A percentile compares a stretch with the other conserved stretches of the same genome.
Conservation (phyloP, 2,113 vertebrate genomes). For the Dascyllus trimaculatus region DNA sequence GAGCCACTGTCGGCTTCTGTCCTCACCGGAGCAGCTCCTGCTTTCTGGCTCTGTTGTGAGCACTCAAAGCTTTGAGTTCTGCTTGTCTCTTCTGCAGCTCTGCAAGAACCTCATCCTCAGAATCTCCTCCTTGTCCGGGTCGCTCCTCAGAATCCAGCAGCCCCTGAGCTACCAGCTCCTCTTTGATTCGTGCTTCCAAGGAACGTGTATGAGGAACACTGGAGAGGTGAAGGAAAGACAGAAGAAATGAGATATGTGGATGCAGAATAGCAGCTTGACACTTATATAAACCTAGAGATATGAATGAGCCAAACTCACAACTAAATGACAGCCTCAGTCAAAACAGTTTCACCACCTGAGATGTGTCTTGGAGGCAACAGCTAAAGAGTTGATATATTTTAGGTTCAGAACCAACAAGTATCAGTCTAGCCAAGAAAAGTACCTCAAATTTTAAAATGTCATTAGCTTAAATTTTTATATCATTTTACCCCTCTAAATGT, state of each 20-base stretch:
- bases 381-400: too few relatives aligned
- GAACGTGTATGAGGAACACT: slow-evolving; percentile 98
- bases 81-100: slow-evolving; percentile 97
- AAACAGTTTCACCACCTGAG: too few relatives aligned
- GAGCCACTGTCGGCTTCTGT: too few relatives aligned
- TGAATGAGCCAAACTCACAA: background rate
- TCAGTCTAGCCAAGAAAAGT: too few relatives aligned
- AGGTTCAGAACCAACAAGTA: too few relatives aligned
- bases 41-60: slow-evolving; percentile 94
- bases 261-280: background rate
- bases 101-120: slow-evolving; percentile 94
- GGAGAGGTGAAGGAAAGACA: background rate
- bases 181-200: slow-evolving; percentile 95
- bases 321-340: too few relatives aligned
- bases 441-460: too few relatives aligned
- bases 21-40: slow-evolving; percentile 94
- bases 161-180: slow-evolving; percentile 97
- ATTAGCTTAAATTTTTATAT: background rate
- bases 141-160: slow-evolving; percentile 95
- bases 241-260: background rate
- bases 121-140: slow-evolving; percentile 91
- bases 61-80: slow-evolving; percentile 93
- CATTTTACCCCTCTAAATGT: background rate
- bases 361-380: too few relatives aligned
- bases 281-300: too few relatives aligned